A percentile compares a stretch with the other conserved stretches of the same genome.
These are phyloP conservation scores for Volucella zonaria DNA, from an alignment of 2,888 invertebrate species.

Conservation along the genomic window DNA sequence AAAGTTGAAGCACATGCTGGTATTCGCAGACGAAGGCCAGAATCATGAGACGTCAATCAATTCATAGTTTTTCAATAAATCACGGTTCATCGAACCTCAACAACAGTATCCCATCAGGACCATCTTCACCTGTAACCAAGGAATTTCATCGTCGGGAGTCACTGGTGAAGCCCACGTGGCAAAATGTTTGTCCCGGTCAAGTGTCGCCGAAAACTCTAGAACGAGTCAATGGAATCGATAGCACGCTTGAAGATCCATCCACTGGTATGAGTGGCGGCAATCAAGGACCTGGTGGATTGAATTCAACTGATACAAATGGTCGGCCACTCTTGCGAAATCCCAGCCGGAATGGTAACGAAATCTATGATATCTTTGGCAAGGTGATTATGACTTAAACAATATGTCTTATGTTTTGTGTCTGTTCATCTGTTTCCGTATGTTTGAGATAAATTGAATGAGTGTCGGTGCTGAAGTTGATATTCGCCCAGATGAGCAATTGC, in stretches of 20 bases:
- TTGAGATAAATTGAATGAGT: slow-evolving; percentile 11
- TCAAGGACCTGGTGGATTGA: slow-evolving; percentile 73
- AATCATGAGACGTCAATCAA: slow-evolving; percentile 74
- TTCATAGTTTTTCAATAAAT: slow-evolving; percentile 74
- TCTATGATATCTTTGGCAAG: slow-evolving; percentile 80
- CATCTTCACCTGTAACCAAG: slow-evolving; percentile 63
- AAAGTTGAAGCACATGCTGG: slow-evolving; percentile 61
- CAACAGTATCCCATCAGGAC: slow-evolving; percentile 43
- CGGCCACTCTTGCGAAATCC: slow-evolving; percentile 67
- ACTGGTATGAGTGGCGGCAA: slow-evolving; percentile 68
- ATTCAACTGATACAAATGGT: slow-evolving; percentile 35
- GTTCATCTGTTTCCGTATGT: neutral
- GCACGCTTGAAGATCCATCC: slow-evolving; percentile 78
- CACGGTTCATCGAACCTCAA: slow-evolving; percentile 67
- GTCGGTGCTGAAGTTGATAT: neutral
- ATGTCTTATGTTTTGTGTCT: slow-evolving; percentile 43
- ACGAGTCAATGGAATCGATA: slow-evolving; percentile 80
- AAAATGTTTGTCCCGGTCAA: slow-evolving; percentile 82
- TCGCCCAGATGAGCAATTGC: neutral
- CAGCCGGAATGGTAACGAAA: slow-evolving; percentile 76
- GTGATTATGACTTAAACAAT: slow-evolving; percentile 75
- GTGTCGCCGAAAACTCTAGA: slow-evolving; percentile 80
- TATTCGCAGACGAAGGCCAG: slow-evolving; percentile 36
- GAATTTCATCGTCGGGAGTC: slow-evolving; percentile 80
- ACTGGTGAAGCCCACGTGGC: slow-evolving; percentile 82